Base-by-base conservation (phyloP, 2,113 vertebrate species). In the Aphelocoma coerulescens region DNA sequence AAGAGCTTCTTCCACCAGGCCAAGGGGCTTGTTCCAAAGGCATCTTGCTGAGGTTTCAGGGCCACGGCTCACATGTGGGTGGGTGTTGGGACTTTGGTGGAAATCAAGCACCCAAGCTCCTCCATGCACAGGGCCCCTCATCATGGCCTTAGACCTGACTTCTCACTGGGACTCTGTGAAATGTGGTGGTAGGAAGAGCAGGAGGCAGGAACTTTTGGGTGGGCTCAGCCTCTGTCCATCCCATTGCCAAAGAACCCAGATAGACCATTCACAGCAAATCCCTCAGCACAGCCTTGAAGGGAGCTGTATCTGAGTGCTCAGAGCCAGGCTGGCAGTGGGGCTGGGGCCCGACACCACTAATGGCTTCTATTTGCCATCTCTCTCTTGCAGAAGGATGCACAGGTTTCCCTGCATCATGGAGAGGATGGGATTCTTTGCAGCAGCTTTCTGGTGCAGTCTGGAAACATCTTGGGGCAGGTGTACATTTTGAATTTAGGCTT, bases 21-120 rank as follows among this genome's bases (percentile, higher is more conserved):
- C 17, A 30, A 78, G 18, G 23, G 28, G 5, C 11, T 39, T 6
- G 11, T 46, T 37, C 58, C 3, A 0, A 59, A 59, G 44, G 44
- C 24, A 7, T 33, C 35, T 20, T 20, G 8, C 67, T 35, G 44
- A 37, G 52, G 20, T 46, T 41, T 37, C 65, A 67, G 21, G 51
- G 65, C 48, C 4, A 13, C 28, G 12, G 23, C 30, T 59, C 32
- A 6, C 32, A 10, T 0, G 1, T 4, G 16, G 27, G 13, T 66
- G 18, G 27, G 13, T 66, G 15, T 30, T 35, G 46, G 63, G 33
- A 57, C 9, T 51, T 4, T 1, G 30, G 21, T 37, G 61, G 37
- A 85, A 87, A 57, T 20, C 52, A 23, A 41, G 54, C 23, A 28
- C 32, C 27, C 4, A 7, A 79, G 27, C 39, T 5, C 33, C 39